These are phyloP conservation scores for Drosophila pallidifrons DNA, from an alignment of 1,140 invertebrate species.

Conservation along the genomic window DNA sequence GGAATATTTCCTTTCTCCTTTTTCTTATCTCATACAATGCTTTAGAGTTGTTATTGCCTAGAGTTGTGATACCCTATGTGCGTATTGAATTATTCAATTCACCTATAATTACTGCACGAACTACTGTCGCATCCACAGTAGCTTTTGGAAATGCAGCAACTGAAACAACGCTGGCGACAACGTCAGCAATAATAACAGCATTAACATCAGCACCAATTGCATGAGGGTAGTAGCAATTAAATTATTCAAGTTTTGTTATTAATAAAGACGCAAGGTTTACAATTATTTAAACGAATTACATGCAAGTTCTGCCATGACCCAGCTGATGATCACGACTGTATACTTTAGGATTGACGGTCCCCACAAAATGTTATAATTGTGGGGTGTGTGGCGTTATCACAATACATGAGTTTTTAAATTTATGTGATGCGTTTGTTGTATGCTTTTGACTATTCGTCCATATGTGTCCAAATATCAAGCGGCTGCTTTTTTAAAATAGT, in stretches of 20 bases:
- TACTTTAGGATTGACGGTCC: slow-evolving; percentile 32
- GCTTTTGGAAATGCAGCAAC: slow-evolving; percentile 79
- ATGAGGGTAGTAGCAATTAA: slow-evolving; percentile 58
- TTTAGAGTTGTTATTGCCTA: slow-evolving; percentile 4
- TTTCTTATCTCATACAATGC: neutral
- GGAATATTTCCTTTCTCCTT: too few species aligned
- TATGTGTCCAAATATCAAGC: slow-evolving; percentile 63
- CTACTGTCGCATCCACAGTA: slow-evolving; percentile 34
- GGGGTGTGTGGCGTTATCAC: slow-evolving; percentile 32
- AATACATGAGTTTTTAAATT: slow-evolving; percentile 75
- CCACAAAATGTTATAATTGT: slow-evolving; percentile 13
- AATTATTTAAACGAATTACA: slow-evolving; percentile 82
- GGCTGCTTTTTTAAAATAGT: slow-evolving; percentile 78
- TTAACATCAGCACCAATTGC: slow-evolving; percentile 24
- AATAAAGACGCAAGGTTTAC: slow-evolving; percentile 76
- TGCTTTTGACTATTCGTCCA: slow-evolving; percentile 1
- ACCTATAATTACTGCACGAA: slow-evolving; percentile 76
- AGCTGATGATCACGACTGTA: slow-evolving; percentile 5
- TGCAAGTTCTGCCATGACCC: slow-evolving; percentile 21
- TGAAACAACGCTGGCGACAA: slow-evolving; percentile 60
- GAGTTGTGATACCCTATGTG: slow-evolving; percentile 24
- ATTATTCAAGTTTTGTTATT: slow-evolving; percentile 81
- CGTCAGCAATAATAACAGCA: slow-evolving; percentile 20
- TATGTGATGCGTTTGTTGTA: slow-evolving; percentile 48
- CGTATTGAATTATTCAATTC: slow-evolving; percentile 79